These are phyloP conservation scores for Hydrocynus forskahlii DNA, from an alignment of 2,797 vertebrate species.

Conservation along the genomic window DNA sequence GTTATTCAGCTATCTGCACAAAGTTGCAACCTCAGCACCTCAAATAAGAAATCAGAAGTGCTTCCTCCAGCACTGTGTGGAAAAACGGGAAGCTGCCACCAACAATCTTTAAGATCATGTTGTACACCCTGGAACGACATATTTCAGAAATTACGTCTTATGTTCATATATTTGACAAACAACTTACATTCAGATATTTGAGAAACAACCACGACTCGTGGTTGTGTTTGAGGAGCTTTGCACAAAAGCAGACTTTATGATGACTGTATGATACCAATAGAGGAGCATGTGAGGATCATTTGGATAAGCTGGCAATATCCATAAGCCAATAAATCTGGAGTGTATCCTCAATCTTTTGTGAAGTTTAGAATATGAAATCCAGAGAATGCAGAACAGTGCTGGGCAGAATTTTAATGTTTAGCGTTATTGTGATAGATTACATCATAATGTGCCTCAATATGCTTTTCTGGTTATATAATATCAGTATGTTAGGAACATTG, in stretches of 20 bases:
- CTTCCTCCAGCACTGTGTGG: background rate
- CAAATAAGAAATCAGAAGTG: background rate
- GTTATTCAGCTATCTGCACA: background rate
- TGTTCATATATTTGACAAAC: background rate
- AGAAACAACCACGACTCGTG: background rate
- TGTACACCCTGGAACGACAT: background rate
- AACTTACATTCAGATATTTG: background rate
- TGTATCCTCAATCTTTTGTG: background rate
- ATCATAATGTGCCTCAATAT: too few species aligned
- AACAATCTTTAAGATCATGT: background rate
- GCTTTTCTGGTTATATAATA: too few species aligned
- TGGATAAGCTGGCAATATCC: background rate
- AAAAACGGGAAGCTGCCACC: background rate
- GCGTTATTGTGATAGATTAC: too few species aligned
- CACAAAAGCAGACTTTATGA: background rate
- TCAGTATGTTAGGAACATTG: too few species aligned
- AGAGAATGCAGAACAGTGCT: background rate
- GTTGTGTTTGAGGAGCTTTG: background rate
- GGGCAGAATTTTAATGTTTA: too few species aligned
- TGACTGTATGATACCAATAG: background rate
- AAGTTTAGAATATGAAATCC: background rate
- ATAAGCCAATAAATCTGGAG: too few species aligned
- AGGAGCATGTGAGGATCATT: conserved; percentile 35
- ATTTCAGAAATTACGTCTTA: too few species aligned
- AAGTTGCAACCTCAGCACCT: background rate